These are phyloP conservation scores for Dendropsophus ebraccatus DNA, from an alignment of 2,113 vertebrate genomes.

Conservation along the genomic window DNA sequence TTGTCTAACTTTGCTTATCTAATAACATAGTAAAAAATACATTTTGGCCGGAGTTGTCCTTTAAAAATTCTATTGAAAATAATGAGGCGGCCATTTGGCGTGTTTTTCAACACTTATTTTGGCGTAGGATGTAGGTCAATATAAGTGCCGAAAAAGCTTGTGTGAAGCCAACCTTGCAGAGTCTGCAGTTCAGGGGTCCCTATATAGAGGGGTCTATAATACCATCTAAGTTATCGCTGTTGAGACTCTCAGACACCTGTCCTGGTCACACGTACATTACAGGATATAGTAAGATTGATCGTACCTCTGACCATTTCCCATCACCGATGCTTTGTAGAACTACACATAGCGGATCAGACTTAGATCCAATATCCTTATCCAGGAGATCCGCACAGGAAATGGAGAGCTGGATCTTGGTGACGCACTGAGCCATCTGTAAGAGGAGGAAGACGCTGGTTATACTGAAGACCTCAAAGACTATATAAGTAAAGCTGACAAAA, in stretches of 20 bases:
- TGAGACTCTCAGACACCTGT: too few species aligned
- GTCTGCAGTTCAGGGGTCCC: background rate
- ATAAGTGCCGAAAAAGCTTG: too few species aligned
- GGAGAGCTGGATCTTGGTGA: conserved; percentile 83
- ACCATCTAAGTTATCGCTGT: background rate
- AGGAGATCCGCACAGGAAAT: conserved; percentile 85
- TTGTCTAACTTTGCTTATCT: too few species aligned
- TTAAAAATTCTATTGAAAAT: too few species aligned
- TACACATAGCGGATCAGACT: conserved; percentile 90
- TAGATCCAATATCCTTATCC: conserved; percentile 87
- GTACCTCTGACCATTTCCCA: conserved; percentile 85
- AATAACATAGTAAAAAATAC: too few species aligned
- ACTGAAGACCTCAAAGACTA: too few species aligned
- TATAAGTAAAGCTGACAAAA: background rate
- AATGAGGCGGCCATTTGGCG: too few species aligned
- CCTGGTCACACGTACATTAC: too few species aligned
- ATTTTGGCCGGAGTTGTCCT: too few species aligned
- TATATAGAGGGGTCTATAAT: background rate
- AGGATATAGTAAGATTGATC: background rate
- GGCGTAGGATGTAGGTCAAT: too few species aligned
- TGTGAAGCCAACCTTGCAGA: too few species aligned
- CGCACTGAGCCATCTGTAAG: conserved; percentile 86
- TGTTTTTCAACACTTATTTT: too few species aligned
- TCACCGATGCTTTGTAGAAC: conserved; percentile 81
- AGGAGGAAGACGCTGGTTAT: conserved; percentile 25